Evolutionary conservation across 1,140 invertebrate genomes (phyloP), one percentile per base, ranked within the genome.

Genomic region (Megathymus violae): DNA sequence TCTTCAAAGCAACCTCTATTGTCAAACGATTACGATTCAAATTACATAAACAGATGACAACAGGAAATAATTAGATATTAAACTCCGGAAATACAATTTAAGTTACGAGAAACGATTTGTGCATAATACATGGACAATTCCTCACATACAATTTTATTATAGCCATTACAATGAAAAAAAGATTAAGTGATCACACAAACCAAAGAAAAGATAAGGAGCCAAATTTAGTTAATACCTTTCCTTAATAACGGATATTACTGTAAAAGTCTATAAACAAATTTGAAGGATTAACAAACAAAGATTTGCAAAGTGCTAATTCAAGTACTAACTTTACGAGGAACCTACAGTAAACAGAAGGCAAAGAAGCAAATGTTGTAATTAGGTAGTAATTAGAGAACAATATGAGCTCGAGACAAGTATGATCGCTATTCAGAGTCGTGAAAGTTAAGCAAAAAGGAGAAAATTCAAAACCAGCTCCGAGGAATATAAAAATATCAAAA

Each of bases 1-100:
- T 61, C 4, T 6, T 6, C 11, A 76, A 67, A 68, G 36, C 22
- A n/a, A 46, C n/a, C 54, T 52, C 69, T 71, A 75, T 50, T 14
- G 1, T 10, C 6, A 13, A 4, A 22, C 6, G 0, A 6, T 43
- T 71, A 67, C 61, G 38, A 52, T 31, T 44, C 38, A 62, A 31
- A 67, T 61, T 64, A 1, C 58, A 3, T 36, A 25, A 11, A 54
- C 6, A 52, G 14, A 41, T 41, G 17, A 34, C 27, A 46, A 61
- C 16, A 43, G 19, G 44, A 47, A 64, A 67, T 73, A 73, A 75
- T 75, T 69, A 75, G 66, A 78, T 71, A 81, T 79, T 81, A 79
- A 76, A 74, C 67, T 70, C 68, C 69, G 48, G 71, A 74, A 74
- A 71, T 67, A 60, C 63, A 27, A 47, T 67, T 64, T 15, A 48